phyloP scores from a whole-genome alignment of 2,797 vertebrate genomes.

The Poecilia velifera region DNA sequence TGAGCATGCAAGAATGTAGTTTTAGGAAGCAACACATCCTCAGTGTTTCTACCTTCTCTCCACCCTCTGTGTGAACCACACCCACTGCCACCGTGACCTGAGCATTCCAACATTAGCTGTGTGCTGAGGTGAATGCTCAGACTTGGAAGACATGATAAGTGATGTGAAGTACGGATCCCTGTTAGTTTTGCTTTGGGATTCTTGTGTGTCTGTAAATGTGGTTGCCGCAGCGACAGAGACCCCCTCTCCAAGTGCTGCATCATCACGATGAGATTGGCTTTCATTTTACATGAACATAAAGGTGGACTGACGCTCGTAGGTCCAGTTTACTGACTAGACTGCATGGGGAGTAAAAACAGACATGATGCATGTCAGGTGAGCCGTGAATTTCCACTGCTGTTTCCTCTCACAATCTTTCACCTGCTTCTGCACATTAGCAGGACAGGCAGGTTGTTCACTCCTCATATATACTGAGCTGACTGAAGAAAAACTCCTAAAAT shows the following conservation, averaged over 20 bases:
- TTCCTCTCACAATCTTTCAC: slow-evolving; percentile 34
- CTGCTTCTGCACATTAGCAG: slow-evolving; percentile 2
- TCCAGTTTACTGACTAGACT: background rate
- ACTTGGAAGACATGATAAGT: slow-evolving; percentile 33
- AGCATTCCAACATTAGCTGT: background rate
- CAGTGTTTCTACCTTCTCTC: slow-evolving; percentile 19
- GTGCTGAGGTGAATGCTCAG: slow-evolving; percentile 8
- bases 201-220: background rate
- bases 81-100: background rate
- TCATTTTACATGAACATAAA: background rate
- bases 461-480: background rate
- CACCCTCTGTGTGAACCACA: slow-evolving; percentile 33
- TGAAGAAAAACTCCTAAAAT: background rate
- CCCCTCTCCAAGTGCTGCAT: background rate
- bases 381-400: slow-evolving; percentile 30
- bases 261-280: slow-evolving; percentile 2
- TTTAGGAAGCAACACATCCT: slow-evolving; percentile 70
- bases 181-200: slow-evolving; percentile 2
- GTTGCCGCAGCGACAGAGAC: background rate
- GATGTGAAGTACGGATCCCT: background rate
- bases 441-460: background rate
- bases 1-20: slow-evolving; percentile 60
- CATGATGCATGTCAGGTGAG: slow-evolving; percentile 6
- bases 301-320: background rate
- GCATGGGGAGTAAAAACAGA: slow-evolving; percentile 14